Evolutionary conservation across 2,888 invertebrate species (phyloP), one percentile per base, ranked within the genome.

Genomic region (Gastracanthus pulcherrimus): DNA sequence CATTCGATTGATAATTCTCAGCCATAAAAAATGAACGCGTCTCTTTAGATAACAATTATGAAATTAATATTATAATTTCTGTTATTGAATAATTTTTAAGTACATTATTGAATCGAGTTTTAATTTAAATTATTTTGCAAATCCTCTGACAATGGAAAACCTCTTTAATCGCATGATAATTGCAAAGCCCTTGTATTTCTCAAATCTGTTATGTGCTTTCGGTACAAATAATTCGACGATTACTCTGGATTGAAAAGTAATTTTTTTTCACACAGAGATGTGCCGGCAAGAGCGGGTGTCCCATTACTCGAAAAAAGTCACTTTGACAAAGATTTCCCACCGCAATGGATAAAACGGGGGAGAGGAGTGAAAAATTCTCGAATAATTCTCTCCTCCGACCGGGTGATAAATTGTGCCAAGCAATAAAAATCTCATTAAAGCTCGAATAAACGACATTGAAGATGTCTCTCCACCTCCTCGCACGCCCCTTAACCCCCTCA

Each of bases 381-480:
- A 80, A 82, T 82, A 82, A 82, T 82, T 82, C 74, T 82, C 78
- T 76, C 64, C 26, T 48, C 70, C 38, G 72, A 41, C 62, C n/a
- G 48, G 29, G 77, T 77, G 80, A 82, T 82, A 80, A 82, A 82
- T 82, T 64, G 82, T 70, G 55, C 77, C 80, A 64, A 82, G 82
- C 77, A 82, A 82, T 82, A 80, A 82, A 82, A 82, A 82, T 82
- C 82, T 82, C 80, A 82, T 82, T 82, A 82, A 82, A 80, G 80
- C 82, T 77, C 77, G 74, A 80, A 82, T 82, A 77, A 82, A 76
- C 82, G 82, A 82, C 79, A 78, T 41, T 23, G 75, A 67, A 34
- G 72, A 82, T 82, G 48, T 64, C 70, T n/a, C 62, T 3, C n/a
- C 55, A 55, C 75, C 34, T 36, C 6, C 48, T 31, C 6, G 19